phyloP scores from a whole-genome alignment of 2,113 vertebrate genomes.

The Pterocles gutturalis region DNA sequence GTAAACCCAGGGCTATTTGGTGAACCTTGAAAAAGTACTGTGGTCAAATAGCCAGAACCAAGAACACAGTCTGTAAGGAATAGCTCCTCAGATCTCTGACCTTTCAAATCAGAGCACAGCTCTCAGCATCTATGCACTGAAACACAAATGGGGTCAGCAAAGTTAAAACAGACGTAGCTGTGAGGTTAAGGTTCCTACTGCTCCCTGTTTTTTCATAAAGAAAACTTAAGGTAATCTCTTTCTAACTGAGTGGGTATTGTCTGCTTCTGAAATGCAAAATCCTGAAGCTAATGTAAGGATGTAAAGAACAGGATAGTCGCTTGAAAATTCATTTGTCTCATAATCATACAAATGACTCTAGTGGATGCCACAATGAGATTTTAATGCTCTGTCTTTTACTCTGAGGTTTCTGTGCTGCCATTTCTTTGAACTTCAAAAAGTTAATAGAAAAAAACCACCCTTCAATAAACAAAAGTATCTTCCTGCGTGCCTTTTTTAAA shows the following conservation, averaged over 20 bases:
- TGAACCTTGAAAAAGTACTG: background rate
- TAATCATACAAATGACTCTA: background rate
- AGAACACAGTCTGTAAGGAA: background rate
- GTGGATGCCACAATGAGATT: background rate
- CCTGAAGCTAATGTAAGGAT: constrained; percentile 19
- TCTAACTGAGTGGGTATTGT: constrained; percentile 2
- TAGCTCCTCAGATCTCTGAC: background rate
- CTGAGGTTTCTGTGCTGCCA: background rate
- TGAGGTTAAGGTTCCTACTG: constrained; percentile 12
- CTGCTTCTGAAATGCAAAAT: constrained; percentile 32
- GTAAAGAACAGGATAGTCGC: constrained; percentile 11
- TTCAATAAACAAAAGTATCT: background rate
- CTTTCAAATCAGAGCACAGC: background rate
- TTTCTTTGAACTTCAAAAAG: background rate
- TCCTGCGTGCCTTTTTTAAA: background rate
- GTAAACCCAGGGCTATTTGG: background rate
- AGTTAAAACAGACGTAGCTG: background rate
- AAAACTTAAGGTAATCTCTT: constrained; percentile 31
- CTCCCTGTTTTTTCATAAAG: constrained; percentile 39
- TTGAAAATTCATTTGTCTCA: constrained; percentile 4
- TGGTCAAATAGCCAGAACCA: background rate
- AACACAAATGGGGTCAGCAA: background rate
- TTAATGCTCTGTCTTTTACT: background rate
- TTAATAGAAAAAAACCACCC: background rate
- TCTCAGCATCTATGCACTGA: background rate